Conservation (phyloP, 2,888 invertebrate species). For the Platycheirus albimanus region DNA sequence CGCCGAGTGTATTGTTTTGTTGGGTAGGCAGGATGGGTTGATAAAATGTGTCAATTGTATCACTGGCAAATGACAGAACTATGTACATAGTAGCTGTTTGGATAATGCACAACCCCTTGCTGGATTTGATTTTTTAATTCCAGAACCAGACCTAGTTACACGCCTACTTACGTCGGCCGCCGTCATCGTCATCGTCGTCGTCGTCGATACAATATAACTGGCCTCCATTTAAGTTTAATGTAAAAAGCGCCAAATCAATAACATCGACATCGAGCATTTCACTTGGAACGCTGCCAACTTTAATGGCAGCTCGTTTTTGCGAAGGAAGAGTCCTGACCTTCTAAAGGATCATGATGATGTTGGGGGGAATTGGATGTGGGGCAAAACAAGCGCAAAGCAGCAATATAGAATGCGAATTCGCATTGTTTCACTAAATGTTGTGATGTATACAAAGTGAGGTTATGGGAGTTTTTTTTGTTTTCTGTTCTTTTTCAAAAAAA, state of each 20-base stretch:
- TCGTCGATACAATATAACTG: conserved; percentile 9
- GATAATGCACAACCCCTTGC: not conserved
- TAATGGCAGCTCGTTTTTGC: not conserved
- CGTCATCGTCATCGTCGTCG: not conserved
- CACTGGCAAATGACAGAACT: conserved; percentile 32
- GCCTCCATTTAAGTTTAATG: conserved; percentile 37
- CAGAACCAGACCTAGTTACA: conserved; percentile 14
- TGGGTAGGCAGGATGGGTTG: not conserved
- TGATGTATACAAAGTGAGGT: not conserved
- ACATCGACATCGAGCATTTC: conserved; percentile 63
- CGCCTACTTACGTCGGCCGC: conserved; percentile 35
- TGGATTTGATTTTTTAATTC: conserved; percentile 54
- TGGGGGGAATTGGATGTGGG: too few species aligned
- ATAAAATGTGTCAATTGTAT: conserved; percentile 41
- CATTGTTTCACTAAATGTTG: conserved; percentile 52
- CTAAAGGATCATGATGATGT: conserved; percentile 6
- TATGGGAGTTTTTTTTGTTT: conserved; percentile 25
- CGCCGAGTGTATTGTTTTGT: not conserved
- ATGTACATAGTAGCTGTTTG: not conserved
- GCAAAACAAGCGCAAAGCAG: not conserved
- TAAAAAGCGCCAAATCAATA: conserved; percentile 65
- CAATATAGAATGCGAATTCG: conserved; percentile 42
- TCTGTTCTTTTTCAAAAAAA: conserved; percentile 29
- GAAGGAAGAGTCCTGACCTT: conserved; percentile 52
- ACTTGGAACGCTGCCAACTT: conserved; percentile 59